A percentile compares a stretch with the other conserved stretches of the same genome.
Conservation (phyloP, 2,888 invertebrate species). For the Thyatira batis region DNA sequence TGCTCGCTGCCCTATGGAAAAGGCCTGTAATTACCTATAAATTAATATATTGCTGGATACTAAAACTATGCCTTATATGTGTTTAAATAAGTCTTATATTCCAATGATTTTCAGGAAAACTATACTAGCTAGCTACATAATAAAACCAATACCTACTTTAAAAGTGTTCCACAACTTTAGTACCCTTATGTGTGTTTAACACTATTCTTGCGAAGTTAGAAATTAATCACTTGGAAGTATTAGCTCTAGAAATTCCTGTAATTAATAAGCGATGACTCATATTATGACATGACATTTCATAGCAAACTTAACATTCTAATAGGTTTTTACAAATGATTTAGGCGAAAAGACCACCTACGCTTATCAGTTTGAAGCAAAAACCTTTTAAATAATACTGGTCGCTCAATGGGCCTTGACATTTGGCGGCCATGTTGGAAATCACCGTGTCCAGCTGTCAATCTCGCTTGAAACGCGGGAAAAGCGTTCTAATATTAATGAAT, state of each 20-base stretch:
- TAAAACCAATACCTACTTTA: no score
- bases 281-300: neutral
- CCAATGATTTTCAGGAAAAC: no score
- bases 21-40: neutral
- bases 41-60: neutral
- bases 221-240: no score
- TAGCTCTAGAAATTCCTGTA: no score
- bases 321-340: no score
- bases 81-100: no score
- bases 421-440: conserved; percentile 20
- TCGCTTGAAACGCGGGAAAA: conserved; percentile 25
- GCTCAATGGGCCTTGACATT: conserved; percentile 8
- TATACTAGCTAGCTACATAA: no score
- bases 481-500: conserved; percentile 34
- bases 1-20: neutral
- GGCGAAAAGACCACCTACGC: neutral
- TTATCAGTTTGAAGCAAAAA: neutral
- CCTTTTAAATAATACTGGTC: conserved; percentile 3
- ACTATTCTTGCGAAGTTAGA: no score
- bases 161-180: no score
- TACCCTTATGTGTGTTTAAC: no score
- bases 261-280: no score
- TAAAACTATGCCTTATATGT: no score
- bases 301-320: neutral
- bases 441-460: conserved; percentile 28